Percentiles rank a stretch among this genome's conserved stretches.
These are phyloP conservation scores for Gymnarchus niloticus DNA, from an alignment of 2,113 vertebrate species.

Conservation along the genomic window DNA sequence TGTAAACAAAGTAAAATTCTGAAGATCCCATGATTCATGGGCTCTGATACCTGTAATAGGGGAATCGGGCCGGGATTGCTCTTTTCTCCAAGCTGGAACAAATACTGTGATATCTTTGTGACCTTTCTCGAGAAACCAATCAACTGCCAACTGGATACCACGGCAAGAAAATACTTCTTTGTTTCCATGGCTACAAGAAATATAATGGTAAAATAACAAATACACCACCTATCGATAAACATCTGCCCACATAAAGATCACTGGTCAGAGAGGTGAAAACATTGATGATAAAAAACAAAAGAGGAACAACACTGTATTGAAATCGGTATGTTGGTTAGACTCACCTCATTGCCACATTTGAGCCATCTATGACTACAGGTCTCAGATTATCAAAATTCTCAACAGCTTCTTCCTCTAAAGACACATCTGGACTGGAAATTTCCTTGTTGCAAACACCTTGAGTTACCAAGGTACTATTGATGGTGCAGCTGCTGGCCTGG, in stretches of 20 bases:
- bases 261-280: slow-evolving; percentile 2
- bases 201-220: slow-evolving; percentile 21
- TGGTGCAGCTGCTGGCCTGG: slow-evolving; percentile 56
- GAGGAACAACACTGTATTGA: not conserved
- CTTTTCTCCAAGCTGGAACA: slow-evolving; percentile 96
- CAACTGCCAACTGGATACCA: slow-evolving; percentile 92
- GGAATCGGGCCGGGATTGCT: slow-evolving; percentile 93
- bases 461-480: slow-evolving; percentile 50
- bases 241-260: not conserved
- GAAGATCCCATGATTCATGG: not conserved
- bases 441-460: slow-evolving; percentile 74
- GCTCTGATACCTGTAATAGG: slow-evolving; percentile 82
- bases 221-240: slow-evolving; percentile 20
- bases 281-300: not conserved
- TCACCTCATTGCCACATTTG: slow-evolving; percentile 98
- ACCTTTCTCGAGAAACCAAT: slow-evolving; percentile 95
- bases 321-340: not conserved
- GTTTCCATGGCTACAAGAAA: slow-evolving; percentile 88
- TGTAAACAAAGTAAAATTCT: not conserved
- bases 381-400: slow-evolving; percentile 86
- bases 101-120: slow-evolving; percentile 98
- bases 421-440: slow-evolving; percentile 76
- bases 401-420: slow-evolving; percentile 82
- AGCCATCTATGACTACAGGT: slow-evolving; percentile 92
- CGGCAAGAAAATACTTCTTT: slow-evolving; percentile 97